Evolutionary conservation across 1,140 invertebrate species (phyloP), one percentile per base, ranked within the genome.

Genomic region (Drosophila insularis): DNA sequence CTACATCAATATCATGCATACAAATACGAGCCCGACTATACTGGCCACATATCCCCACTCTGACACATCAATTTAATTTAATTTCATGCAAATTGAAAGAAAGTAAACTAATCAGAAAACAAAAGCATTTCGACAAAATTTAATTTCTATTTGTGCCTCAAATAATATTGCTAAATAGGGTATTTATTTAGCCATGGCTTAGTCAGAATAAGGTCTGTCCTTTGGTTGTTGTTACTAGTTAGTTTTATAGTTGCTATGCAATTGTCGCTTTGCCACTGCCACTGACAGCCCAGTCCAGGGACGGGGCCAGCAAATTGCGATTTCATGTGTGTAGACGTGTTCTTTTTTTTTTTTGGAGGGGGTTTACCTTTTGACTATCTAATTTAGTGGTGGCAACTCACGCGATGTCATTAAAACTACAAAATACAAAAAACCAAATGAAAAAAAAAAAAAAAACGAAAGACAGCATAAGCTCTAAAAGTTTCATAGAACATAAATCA

Each of bases 221-320:
- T 50, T 6, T 50, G 43, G 43, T 50, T 50, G 17, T 50, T 50
- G 43, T 19, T 50, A 21, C 14, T 60, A 50, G 27, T 50, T 56
- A 21, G 27, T 76, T 27, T 58, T 31, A 50, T 23, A 68, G 35
- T 62, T 61, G 64, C 46, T 71, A 71, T 81, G 82, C 72, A 82
- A 87, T 87, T 87, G 82, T 79, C 82, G 79, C 80, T 74, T 64
- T 67, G 76, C 66, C 66, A 27, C 27, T 82, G 75, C 71, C 74
- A 70, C 65, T 63, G 80, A 81, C 75, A 81, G 60, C 10, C 43
- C 59, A 71, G 56, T 50, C 73, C 64, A 17, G 65, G 76, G 69
- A 56, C 43, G 66, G 27, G 4, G 50, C 54, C 56, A 61, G 31
- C 63, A 75, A 86, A 86, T 71, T 84, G 80, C 69, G 35, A 59